A percentile compares a stretch with the other conserved stretches of the same genome.
Conservation (phyloP, 2,797 vertebrate genomes). For the Acanthornis magna region DNA sequence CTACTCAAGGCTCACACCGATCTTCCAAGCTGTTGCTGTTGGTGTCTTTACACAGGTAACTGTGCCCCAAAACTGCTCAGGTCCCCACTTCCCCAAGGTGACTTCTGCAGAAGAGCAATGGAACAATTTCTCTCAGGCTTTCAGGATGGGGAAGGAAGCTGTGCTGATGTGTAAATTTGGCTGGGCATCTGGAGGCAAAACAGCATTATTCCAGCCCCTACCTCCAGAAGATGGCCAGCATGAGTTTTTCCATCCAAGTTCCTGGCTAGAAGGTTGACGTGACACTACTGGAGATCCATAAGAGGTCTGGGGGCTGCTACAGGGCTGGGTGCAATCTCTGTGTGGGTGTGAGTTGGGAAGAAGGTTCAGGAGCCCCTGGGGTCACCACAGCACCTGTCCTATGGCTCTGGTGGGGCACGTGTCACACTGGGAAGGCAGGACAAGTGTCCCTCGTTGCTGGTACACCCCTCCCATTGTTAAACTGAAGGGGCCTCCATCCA, state of each 20-base stretch:
- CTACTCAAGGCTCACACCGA: neutral
- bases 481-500: neutral
- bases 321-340: neutral
- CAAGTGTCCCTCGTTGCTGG: neutral
- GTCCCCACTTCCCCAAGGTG: neutral
- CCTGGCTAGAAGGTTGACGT: neutral
- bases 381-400: neutral
- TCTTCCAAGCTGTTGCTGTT: neutral
- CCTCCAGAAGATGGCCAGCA: neutral
- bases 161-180: neutral
- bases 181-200: neutral
- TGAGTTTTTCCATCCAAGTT: neutral
- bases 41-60: neutral
- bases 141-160: neutral
- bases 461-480: neutral
- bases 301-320: neutral
- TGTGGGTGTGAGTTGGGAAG: neutral
- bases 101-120: neutral
- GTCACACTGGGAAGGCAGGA: neutral
- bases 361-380: neutral
- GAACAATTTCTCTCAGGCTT: neutral
- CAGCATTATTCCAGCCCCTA: neutral
- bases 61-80: neutral
- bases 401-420: fast-evolving
- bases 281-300: neutral